These are phyloP conservation scores for Listronotus oregonensis DNA, from an alignment of 1,140 invertebrate genomes.

Conservation along the genomic window DNA sequence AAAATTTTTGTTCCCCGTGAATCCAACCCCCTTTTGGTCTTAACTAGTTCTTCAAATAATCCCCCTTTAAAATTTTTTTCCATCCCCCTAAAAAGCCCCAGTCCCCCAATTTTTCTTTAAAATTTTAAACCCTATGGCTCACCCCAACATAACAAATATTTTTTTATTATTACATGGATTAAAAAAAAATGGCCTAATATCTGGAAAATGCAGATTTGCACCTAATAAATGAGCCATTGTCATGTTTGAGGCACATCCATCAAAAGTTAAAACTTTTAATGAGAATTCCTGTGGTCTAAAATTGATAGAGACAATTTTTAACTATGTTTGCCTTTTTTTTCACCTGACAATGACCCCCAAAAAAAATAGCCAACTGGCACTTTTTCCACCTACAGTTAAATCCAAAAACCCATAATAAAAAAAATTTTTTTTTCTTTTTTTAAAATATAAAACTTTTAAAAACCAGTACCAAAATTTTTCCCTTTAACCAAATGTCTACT, in stretches of 20 bases:
- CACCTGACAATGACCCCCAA: conserved; percentile 35
- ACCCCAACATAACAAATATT: too few species aligned
- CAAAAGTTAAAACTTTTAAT: conserved; percentile 49
- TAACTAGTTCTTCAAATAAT: conserved; percentile 12
- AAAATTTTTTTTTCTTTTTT: conserved; percentile 45
- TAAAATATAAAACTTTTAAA: conserved; percentile 11
- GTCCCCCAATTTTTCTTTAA: not conserved
- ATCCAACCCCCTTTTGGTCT: conserved; percentile 25
- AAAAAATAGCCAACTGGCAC: conserved; percentile 53
- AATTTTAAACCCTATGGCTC: conserved; percentile 36
- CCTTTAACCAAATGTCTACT: conserved; percentile 35
- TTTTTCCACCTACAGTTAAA: conserved; percentile 51
- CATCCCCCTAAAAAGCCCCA: not conserved
- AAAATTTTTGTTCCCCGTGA: not conserved
- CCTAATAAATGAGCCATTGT: conserved; percentile 37
- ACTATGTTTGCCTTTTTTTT: conserved; percentile 43
- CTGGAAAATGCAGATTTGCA: conserved; percentile 35
- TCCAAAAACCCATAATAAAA: conserved; percentile 47
- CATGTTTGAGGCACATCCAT: conserved; percentile 46
- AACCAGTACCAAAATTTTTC: conserved; percentile 34
- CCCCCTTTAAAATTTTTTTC: conserved; percentile 11
- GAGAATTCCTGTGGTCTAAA: conserved; percentile 25
- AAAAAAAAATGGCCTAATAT: conserved; percentile 41
- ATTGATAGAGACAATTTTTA: conserved; percentile 30
- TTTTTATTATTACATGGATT: conserved; percentile 37